A percentile compares a stretch with the other conserved stretches of the same genome.
These are phyloP conservation scores for Lagodon rhomboides DNA, from an alignment of 2,797 vertebrate genomes.

Conservation along the genomic window DNA sequence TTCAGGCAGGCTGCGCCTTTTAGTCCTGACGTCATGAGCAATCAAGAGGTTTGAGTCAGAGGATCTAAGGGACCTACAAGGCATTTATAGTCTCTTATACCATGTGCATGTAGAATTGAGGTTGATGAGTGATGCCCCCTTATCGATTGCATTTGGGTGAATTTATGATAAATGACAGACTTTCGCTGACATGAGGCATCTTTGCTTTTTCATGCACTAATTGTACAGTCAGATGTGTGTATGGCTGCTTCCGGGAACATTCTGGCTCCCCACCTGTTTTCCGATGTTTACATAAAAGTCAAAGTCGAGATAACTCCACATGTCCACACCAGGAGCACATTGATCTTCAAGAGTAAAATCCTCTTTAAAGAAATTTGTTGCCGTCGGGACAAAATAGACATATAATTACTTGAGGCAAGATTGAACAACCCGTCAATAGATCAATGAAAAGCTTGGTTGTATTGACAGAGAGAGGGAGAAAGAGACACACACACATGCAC, in stretches of 20 bases:
- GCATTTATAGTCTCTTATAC: background rate
- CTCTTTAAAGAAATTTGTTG: constrained; percentile 1
- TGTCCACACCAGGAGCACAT: background rate
- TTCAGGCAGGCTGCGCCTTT: too few species aligned
- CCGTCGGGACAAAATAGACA: background rate
- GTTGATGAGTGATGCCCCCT: background rate
- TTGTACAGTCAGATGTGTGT: background rate
- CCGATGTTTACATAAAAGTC: background rate
- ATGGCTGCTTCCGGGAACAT: background rate
- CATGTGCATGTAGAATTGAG: background rate
- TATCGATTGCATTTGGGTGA: background rate
- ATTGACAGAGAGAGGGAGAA: background rate
- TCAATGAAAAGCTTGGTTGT: constrained; percentile 9
- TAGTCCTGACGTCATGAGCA: too few species aligned
- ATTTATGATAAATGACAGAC: background rate
- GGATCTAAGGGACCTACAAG: too few species aligned
- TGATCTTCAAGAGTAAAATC: background rate
- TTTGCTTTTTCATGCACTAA: background rate
- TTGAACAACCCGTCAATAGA: background rate
- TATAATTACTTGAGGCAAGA: constrained; percentile 2
- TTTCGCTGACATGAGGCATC: background rate
- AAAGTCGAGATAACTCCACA: background rate
- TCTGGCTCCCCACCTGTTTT: background rate
- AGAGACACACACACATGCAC: background rate
- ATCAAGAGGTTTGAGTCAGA: too few species aligned